Evolutionary conservation across 2,888 invertebrate genomes (phyloP).

Genomic region (Drosophila nr. fundita): DNA sequence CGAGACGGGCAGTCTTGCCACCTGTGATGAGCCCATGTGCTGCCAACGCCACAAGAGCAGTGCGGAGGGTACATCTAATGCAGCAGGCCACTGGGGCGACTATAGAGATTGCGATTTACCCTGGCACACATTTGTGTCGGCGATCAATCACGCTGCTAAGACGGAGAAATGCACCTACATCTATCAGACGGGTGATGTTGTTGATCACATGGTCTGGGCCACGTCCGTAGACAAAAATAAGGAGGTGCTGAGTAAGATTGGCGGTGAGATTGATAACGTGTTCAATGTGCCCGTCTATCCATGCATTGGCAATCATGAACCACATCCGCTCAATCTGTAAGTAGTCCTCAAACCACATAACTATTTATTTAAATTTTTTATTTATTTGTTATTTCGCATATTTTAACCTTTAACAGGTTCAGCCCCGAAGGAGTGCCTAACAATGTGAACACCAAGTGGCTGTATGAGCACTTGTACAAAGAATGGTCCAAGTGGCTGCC

Average conservation of each 20-base stretch:
- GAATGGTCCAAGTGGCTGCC: constrained; percentile 90
- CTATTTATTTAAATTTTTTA: not conserved
- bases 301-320: constrained; percentile 93
- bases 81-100: constrained; percentile 93
- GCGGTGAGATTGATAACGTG: constrained; percentile 85
- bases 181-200: constrained; percentile 94
- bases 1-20: constrained; percentile 88
- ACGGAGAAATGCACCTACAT: constrained; percentile 89
- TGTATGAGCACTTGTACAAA: constrained; percentile 89
- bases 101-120: constrained; percentile 92
- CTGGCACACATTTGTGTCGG: constrained; percentile 88
- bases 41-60: constrained; percentile 86
- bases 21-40: constrained; percentile 91
- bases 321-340: constrained; percentile 93
- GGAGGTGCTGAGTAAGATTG: constrained; percentile 86
- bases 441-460: constrained; percentile 88
- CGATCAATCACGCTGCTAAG: constrained; percentile 87
- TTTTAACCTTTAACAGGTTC: constrained; percentile 85
- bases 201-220: constrained; percentile 95
- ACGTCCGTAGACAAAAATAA: constrained; percentile 89
- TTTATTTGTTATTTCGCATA: not conserved
- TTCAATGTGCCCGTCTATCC: constrained; percentile 89
- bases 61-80: constrained; percentile 65
- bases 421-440: constrained; percentile 86
- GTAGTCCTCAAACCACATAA: constrained; percentile 65